Percentiles rank a stretch among this genome's conserved stretches.
Conservation (phyloP, 2,797 vertebrate genomes). For the Sus cebifrons region DNA sequence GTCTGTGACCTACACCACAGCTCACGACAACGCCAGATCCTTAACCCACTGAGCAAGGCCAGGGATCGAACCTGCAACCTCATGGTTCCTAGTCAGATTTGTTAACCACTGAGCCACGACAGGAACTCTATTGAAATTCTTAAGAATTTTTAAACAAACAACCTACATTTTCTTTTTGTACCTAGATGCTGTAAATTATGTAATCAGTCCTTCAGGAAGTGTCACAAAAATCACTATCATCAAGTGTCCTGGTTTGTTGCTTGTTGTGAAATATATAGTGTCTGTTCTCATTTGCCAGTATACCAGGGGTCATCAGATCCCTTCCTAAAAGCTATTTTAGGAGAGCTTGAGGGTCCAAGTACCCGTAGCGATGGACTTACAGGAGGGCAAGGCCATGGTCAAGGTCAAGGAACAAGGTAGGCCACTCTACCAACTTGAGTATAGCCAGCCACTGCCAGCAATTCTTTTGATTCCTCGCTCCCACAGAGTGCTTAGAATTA, state of each 20-base stretch:
- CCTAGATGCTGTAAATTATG: neutral
- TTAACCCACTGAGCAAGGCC: too few relatives aligned
- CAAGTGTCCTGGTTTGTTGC: neutral
- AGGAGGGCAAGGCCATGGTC: neutral
- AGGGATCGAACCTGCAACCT: too few relatives aligned
- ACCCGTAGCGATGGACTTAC: neutral
- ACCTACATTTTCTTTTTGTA: neutral
- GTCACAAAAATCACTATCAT: neutral
- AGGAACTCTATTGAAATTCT: neutral
- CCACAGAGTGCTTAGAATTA: neutral
- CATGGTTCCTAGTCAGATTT: too few relatives aligned
- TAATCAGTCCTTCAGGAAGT: neutral
- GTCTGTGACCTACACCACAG: too few relatives aligned
- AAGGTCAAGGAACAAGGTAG: neutral
- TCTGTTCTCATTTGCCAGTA: neutral
- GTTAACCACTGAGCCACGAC: too few relatives aligned
- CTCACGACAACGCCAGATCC: too few relatives aligned
- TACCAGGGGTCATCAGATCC: neutral
- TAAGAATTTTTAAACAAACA: neutral
- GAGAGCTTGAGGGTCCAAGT: neutral
- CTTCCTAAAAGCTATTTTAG: constrained; percentile 47
- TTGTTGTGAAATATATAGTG: neutral
- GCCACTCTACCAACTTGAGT: neutral
- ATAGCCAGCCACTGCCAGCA: neutral
- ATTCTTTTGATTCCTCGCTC: neutral